phyloP scores from a whole-genome alignment of 2,888 invertebrate species.

The Blomia tropicalis region DNA sequence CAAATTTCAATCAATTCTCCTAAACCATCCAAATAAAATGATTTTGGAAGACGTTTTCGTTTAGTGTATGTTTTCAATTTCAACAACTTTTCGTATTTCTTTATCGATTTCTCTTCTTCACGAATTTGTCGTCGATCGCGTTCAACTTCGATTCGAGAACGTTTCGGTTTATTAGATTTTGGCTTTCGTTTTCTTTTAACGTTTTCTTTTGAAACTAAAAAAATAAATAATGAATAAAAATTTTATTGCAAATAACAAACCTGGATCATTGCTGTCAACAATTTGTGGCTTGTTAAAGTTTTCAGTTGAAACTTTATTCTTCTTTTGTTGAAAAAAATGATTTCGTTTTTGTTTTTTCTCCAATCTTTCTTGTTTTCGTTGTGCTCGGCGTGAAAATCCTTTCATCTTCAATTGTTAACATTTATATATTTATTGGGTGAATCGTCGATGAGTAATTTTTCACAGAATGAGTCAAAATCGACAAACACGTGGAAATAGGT shows the following conservation, averaged over 20 bases:
- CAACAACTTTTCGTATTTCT: constrained; percentile 15
- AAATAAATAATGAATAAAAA: too few species aligned
- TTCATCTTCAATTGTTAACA: too few species aligned
- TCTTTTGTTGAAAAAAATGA: neutral
- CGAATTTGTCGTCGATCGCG: constrained; percentile 1
- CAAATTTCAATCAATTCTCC: constrained; percentile 22
- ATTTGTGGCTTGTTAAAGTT: neutral
- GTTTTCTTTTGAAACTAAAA: neutral
- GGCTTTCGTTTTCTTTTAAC: neutral
- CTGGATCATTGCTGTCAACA: neutral
- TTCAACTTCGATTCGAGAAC: neutral
- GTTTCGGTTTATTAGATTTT: neutral
- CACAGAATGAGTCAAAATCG: too few species aligned
- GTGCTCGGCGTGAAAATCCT: neutral
- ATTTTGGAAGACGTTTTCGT: constrained; percentile 20
- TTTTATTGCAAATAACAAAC: neutral
- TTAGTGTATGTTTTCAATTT: constrained; percentile 19
- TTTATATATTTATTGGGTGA: too few species aligned
- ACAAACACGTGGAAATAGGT: too few species aligned
- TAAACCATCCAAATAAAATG: constrained; percentile 23
- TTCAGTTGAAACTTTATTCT: neutral
- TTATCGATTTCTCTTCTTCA: constrained; percentile 18
- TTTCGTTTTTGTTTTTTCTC: neutral
- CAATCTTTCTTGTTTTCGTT: constrained; percentile 1
- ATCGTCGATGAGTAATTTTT: too few species aligned